Evolutionary conservation across 2,888 invertebrate genomes (phyloP).

Genomic region (Trisateles emortualis): DNA sequence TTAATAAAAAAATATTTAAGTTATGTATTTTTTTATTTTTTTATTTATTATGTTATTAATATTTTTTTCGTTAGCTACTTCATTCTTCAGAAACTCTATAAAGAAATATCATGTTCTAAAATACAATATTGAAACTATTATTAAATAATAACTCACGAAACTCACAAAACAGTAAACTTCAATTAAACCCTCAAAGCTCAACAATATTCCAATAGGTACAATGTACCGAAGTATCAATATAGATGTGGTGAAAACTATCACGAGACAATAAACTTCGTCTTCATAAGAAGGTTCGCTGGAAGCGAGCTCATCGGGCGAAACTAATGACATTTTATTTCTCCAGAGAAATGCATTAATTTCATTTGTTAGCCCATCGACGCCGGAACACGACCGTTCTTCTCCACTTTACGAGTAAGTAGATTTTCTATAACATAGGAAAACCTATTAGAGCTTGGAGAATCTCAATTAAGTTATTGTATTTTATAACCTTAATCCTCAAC

Average conservation of each 20-base stretch:
- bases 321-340: slow-evolving; percentile 86
- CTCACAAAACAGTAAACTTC: not conserved
- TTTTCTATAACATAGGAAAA: slow-evolving; percentile 73
- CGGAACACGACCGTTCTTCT: slow-evolving; percentile 68
- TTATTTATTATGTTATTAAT: too few relatives aligned
- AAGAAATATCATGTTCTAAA: too few relatives aligned
- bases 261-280: slow-evolving; percentile 65
- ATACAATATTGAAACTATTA: too few relatives aligned
- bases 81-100: too few relatives aligned
- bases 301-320: slow-evolving; percentile 78
- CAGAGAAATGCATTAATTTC: slow-evolving; percentile 84
- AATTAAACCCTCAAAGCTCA: slow-evolving; percentile 6
- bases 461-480: slow-evolving; percentile 53
- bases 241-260: slow-evolving; percentile 42
- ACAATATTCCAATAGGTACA: slow-evolving; percentile 16
- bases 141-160: too few relatives aligned
- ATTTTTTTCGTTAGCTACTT: too few relatives aligned
- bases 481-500: slow-evolving; percentile 35
- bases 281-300: slow-evolving; percentile 60
- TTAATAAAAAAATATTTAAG: too few relatives aligned
- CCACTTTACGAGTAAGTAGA: slow-evolving; percentile 67
- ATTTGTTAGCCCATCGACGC: slow-evolving; percentile 82
- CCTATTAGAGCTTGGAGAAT: slow-evolving; percentile 63
- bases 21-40: too few relatives aligned
- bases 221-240: slow-evolving; percentile 25